A percentile compares a stretch with the other conserved stretches of the same genome.
These are phyloP conservation scores for Callipepla squamata DNA, from an alignment of 2,113 vertebrate genomes.

Conservation along the genomic window DNA sequence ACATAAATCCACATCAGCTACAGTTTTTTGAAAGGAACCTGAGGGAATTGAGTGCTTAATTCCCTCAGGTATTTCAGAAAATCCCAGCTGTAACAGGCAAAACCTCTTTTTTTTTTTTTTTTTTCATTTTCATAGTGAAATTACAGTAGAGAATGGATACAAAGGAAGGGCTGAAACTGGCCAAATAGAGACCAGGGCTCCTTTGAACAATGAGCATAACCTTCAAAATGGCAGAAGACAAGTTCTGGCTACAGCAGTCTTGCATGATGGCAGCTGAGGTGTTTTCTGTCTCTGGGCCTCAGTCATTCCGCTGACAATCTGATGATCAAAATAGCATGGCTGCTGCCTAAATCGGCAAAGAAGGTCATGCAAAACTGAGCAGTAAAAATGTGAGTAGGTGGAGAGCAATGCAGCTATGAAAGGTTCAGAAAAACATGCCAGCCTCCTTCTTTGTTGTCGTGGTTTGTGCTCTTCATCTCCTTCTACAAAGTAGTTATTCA, in stretches of 20 bases:
- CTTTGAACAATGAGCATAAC: neutral
- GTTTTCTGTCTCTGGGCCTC: neutral
- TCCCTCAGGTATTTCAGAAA: conserved; percentile 7
- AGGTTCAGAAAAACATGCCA: neutral
- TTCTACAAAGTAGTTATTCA: neutral
- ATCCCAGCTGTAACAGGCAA: neutral
- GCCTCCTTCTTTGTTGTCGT: neutral
- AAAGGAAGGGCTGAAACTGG: neutral
- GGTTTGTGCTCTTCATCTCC: neutral
- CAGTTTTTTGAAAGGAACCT: conserved; percentile 3
- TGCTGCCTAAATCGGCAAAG: neutral
- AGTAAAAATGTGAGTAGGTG: neutral
- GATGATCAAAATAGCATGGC: neutral
- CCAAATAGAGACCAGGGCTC: neutral
- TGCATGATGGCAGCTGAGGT: neutral
- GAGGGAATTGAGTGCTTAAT: conserved; percentile 11
- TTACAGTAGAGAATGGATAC: neutral
- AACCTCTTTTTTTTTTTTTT: neutral
- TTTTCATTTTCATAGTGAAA: neutral
- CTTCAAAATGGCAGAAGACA: neutral
- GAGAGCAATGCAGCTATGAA: neutral
- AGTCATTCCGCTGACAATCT: neutral
- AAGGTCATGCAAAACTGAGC: neutral
- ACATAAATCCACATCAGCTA: conserved; percentile 9
- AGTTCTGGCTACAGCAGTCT: neutral